Base-by-base conservation (phyloP, 2,797 vertebrate genomes). In the Sarcophilus harrisii region DNA sequence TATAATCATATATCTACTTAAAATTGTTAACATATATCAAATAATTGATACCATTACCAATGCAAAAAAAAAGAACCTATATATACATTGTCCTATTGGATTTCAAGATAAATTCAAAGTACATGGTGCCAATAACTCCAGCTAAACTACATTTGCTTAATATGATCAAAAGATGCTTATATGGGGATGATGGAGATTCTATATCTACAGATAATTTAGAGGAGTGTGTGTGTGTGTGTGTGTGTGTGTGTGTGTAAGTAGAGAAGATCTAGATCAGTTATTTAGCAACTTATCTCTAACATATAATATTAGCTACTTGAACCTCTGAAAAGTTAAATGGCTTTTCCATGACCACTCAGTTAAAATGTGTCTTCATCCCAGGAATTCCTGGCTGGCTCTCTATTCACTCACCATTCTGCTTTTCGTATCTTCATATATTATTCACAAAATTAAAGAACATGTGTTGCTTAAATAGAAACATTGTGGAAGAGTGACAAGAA, bases 21-120 rank as follows among this genome's bases (percentile, higher is more conserved):
- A 89, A 93, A 16, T 57, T 38, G 52, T 38, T 95, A 92, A 91
- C 0, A 9, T 1, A 58, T 60, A 90, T 2, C 32, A 90, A 90
- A 54, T 94, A 93, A 87, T 93, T 90, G 91, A 93, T 95, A 73
- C n/a, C 8, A 94, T 92, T 93, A 59, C 62, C 95, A 55, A 66
- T 90, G 16, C 18, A 32, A 66, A 58, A 45, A 92, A 91, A 27
- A 91, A 52, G 52, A 52, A 45, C 13, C 60, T 27, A 45, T 2
- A 13, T 14, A 55, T 27, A 11, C 9, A 52, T 55, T 27, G 93
- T 58, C 30, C 93, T 95, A 92, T 60, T 57, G 58, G 29, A 27
- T 59, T 92, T 92, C 90, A 95, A 90, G 30, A 91, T 52, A 21
- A 58, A 5, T 89, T 9, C 57, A 92, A 66, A 94, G 91, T 4